Conservation (phyloP, 2,113 vertebrate species). For the Tichodroma muraria region DNA sequence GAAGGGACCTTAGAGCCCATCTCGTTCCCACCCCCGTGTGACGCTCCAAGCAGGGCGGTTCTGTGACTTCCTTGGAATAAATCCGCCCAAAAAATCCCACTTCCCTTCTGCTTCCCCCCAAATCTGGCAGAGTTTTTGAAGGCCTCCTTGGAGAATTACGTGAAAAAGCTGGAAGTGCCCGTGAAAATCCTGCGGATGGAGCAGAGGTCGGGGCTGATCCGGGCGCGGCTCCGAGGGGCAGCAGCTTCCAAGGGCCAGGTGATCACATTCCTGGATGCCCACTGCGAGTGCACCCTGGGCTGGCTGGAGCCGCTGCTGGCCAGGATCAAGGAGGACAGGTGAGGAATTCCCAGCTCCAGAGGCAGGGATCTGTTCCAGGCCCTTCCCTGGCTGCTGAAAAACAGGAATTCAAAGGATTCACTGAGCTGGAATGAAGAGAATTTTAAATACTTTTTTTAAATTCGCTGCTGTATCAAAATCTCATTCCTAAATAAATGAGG, state of each 20-base stretch:
- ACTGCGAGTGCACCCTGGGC: conserved; percentile 92
- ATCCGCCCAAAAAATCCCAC: background rate
- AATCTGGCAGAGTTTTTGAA: conserved; percentile 84
- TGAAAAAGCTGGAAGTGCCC: conserved; percentile 80
- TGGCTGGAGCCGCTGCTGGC: conserved; percentile 94
- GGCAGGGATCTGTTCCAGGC: background rate
- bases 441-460: fast-evolving
- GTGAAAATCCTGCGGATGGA: conserved; percentile 90
- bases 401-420: fast-evolving
- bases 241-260: conserved; percentile 88
- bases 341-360: background rate
- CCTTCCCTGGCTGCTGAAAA: fast-evolving
- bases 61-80: fast-evolving
- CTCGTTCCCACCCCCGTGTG: background rate
- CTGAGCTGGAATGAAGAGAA: background rate
- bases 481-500: background rate
- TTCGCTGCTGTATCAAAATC: background rate
- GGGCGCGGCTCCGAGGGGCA: conserved; percentile 89
- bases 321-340: conserved; percentile 87
- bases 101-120: background rate
- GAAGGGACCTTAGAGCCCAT: too few species aligned
- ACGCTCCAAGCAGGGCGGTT: background rate
- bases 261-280: conserved; percentile 94
- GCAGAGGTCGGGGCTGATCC: conserved; percentile 91
- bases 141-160: conserved; percentile 84